Evolutionary conservation across 2,113 vertebrate species (phyloP).

Genomic region (Salvelinus alpinus): DNA sequence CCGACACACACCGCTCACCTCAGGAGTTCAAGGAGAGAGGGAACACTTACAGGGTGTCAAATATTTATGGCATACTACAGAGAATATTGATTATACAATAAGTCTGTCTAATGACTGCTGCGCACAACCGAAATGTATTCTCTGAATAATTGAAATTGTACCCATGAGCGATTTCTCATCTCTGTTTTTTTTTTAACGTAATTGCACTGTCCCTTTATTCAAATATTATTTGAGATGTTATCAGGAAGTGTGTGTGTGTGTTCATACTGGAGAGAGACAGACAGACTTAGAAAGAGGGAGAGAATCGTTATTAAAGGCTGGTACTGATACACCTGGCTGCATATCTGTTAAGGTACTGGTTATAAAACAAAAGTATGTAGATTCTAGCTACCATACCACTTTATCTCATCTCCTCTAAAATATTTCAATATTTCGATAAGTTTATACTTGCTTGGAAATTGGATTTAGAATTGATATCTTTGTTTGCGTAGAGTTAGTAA

Average conservation of each 20-base stretch:
- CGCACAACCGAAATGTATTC: constrained; percentile 70
- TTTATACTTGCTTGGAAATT: no score
- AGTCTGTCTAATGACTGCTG: constrained; percentile 68
- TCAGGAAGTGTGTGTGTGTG: neutral
- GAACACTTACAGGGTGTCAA: constrained; percentile 73
- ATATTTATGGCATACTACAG: constrained; percentile 68
- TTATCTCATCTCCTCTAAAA: neutral
- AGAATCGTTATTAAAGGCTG: neutral
- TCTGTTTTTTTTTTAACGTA: neutral
- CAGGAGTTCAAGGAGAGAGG: constrained; percentile 61
- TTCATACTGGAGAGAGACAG: neutral
- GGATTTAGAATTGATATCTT: no score
- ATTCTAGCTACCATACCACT: neutral
- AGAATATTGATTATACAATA: constrained; percentile 76
- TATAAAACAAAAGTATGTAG: neutral
- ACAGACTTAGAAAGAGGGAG: neutral
- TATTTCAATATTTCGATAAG: neutral
- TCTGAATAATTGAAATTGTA: constrained; percentile 76
- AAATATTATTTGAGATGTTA: neutral
- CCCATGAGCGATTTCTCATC: constrained; percentile 73
- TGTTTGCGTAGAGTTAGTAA: neutral
- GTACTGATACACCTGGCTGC: no score
- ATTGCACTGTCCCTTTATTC: no score
- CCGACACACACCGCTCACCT: constrained; percentile 15
- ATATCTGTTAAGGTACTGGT: neutral